phyloP scores from a whole-genome alignment of 2,888 invertebrate species.

The Phengaris arion region DNA sequence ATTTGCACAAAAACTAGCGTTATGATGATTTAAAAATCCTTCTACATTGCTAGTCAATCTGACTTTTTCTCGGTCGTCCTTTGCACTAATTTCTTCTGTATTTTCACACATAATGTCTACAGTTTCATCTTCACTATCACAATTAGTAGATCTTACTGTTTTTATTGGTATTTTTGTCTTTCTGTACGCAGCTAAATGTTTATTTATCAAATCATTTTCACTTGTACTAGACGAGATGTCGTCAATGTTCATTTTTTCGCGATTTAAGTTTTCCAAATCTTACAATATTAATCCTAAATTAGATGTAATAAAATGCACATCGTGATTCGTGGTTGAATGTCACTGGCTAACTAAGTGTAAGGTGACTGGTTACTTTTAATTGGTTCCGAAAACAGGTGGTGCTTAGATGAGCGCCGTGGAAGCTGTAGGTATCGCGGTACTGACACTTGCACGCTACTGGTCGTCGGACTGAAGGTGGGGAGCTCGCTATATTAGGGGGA shows the following conservation, averaged over 20 bases:
- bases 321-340: conserved; percentile 22
- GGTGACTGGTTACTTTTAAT: conserved; percentile 49
- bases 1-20: conserved; percentile 45
- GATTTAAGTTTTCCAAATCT: not conserved
- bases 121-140: conserved; percentile 73
- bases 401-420: conserved; percentile 50
- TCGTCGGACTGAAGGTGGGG: conserved; percentile 58
- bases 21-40: conserved; percentile 54
- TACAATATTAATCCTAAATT: not conserved
- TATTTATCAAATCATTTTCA: conserved; percentile 50
- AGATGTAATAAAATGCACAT: conserved; percentile 16
- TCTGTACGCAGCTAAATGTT: conserved; percentile 43
- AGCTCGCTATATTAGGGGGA: conserved; percentile 75
- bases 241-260: conserved; percentile 55
- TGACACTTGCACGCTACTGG: conserved; percentile 68
- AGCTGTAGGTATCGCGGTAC: conserved; percentile 68
- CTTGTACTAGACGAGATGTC: conserved; percentile 74
- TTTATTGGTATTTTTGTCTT: conserved; percentile 51
- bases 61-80: conserved; percentile 32
- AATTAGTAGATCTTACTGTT: conserved; percentile 52
- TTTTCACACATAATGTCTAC: conserved; percentile 74
- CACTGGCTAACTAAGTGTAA: conserved; percentile 22
- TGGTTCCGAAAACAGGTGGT: conserved; percentile 77
- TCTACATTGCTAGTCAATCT: conserved; percentile 47
- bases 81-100: conserved; percentile 49